phyloP scores from a whole-genome alignment of 1,140 invertebrate species.

The Goniozus legneri region DNA sequence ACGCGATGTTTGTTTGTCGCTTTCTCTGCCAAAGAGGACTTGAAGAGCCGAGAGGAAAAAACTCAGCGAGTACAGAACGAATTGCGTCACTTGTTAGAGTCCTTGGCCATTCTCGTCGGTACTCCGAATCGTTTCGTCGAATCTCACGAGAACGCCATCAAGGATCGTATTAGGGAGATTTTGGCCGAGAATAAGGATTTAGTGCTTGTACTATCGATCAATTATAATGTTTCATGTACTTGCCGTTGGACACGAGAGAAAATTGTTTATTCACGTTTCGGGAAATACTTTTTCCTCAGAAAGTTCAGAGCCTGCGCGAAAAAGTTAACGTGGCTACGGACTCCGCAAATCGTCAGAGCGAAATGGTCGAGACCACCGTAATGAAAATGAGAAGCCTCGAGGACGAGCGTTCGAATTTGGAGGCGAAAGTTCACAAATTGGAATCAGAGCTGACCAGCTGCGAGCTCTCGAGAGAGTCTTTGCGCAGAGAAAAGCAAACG shows the following conservation, averaged over 20 bases:
- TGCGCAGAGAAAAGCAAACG: slow-evolving; percentile 65
- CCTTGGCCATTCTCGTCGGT: slow-evolving; percentile 65
- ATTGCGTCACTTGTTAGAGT: slow-evolving; percentile 63
- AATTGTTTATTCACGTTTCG: too few relatives aligned
- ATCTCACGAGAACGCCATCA: slow-evolving; percentile 69
- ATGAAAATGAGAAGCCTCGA: slow-evolving; percentile 64
- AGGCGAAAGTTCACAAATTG: slow-evolving; percentile 66
- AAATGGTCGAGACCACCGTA: slow-evolving; percentile 61
- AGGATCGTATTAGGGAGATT: slow-evolving; percentile 72
- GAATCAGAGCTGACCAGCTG: slow-evolving; percentile 66
- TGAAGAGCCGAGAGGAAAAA: slow-evolving; percentile 67
- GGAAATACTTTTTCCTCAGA: too few relatives aligned
- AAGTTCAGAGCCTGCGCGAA: slow-evolving; percentile 67
- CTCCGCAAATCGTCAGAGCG: slow-evolving; percentile 61
- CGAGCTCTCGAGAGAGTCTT: slow-evolving; percentile 62
- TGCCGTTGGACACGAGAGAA: too few relatives aligned
- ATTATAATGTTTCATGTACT: too few relatives aligned
- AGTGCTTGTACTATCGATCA: slow-evolving; percentile 59
- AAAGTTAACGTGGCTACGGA: slow-evolving; percentile 64
- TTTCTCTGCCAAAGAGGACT: slow-evolving; percentile 59
- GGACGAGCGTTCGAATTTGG: slow-evolving; percentile 65
- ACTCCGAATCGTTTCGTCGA: slow-evolving; percentile 69
- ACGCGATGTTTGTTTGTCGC: slow-evolving; percentile 1
- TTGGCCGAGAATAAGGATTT: slow-evolving; percentile 73
- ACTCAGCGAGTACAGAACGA: slow-evolving; percentile 63